Evolutionary conservation across 2,797 vertebrate genomes (phyloP).

Genomic region (Zenarchopterus dispar): DNA sequence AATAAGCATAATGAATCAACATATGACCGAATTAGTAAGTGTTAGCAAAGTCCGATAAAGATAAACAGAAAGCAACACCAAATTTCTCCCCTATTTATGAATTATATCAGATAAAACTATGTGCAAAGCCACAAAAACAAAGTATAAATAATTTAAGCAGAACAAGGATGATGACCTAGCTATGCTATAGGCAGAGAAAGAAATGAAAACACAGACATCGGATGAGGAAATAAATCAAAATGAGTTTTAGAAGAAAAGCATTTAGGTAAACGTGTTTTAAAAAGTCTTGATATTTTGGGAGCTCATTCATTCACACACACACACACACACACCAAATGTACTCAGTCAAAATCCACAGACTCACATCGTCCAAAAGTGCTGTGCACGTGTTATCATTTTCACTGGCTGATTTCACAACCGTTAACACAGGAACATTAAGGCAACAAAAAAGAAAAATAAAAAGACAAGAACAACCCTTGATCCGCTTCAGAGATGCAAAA

Average conservation of each 20-base stretch:
- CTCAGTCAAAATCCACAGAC: slow-evolving; percentile 11
- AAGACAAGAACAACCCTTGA: neutral
- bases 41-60: too few relatives aligned
- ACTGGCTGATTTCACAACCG: slow-evolving; percentile 6
- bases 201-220: neutral
- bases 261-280: neutral
- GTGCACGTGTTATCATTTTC: slow-evolving; percentile 50
- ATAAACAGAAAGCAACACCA: neutral
- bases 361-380: slow-evolving; percentile 67
- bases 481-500: slow-evolving; percentile 1
- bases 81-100: neutral
- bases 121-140: slow-evolving; percentile 8
- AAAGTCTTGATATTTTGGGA: too few relatives aligned
- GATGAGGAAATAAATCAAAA: neutral
- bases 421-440: slow-evolving; percentile 49
- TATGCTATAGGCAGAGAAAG: neutral
- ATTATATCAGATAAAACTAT: neutral
- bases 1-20: neutral
- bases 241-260: neutral
- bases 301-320: neutral
- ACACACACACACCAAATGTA: slow-evolving; percentile 4
- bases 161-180: neutral
- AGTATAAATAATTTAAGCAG: neutral
- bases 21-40: too few relatives aligned
- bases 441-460: slow-evolving; percentile 29